A percentile compares a stretch with the other conserved stretches of the same genome.
Evolutionary conservation across 2,797 vertebrate species (phyloP).

Genomic region (Phoebastria nigripes): DNA sequence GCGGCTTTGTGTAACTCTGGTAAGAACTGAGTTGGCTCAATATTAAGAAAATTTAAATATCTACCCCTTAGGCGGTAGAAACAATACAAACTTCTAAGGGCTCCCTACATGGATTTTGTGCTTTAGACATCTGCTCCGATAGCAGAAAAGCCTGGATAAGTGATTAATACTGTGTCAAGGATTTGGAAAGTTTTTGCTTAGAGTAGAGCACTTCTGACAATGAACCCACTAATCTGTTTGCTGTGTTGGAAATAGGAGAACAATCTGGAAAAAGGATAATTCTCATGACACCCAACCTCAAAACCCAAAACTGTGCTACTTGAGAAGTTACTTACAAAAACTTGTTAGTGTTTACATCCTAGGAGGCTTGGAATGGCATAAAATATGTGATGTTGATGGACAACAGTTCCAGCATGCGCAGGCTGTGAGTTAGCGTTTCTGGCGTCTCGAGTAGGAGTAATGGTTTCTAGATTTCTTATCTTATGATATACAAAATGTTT

Average conservation of each 20-base stretch:
- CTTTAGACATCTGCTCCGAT: conserved; percentile 36
- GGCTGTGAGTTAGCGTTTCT: not conserved
- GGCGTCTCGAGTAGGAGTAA: not conserved
- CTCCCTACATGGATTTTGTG: not conserved
- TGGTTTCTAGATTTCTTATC: not conserved
- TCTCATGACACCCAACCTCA: not conserved
- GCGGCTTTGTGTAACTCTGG: conserved; percentile 22
- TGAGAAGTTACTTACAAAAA: not conserved
- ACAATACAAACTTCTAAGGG: conserved; percentile 32
- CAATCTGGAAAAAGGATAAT: not conserved
- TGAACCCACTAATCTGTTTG: not conserved
- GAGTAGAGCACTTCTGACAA: not conserved
- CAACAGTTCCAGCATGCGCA: accelerated
- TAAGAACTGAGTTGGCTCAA: conserved; percentile 22
- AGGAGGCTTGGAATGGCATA: not conserved
- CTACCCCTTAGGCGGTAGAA: not conserved
- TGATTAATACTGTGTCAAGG: conserved; percentile 18
- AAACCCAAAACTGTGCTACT: not conserved
- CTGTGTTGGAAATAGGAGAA: not conserved
- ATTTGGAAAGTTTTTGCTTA: conserved; percentile 8
- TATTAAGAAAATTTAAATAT: conserved; percentile 30
- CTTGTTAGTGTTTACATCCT: not conserved
- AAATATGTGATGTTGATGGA: not conserved
- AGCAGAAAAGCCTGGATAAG: not conserved
- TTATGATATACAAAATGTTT: accelerated